Evolutionary conservation across 2,113 vertebrate species (phyloP), one percentile per base, ranked within the genome.

Genomic region (Neodontobutis hainanensis): DNA sequence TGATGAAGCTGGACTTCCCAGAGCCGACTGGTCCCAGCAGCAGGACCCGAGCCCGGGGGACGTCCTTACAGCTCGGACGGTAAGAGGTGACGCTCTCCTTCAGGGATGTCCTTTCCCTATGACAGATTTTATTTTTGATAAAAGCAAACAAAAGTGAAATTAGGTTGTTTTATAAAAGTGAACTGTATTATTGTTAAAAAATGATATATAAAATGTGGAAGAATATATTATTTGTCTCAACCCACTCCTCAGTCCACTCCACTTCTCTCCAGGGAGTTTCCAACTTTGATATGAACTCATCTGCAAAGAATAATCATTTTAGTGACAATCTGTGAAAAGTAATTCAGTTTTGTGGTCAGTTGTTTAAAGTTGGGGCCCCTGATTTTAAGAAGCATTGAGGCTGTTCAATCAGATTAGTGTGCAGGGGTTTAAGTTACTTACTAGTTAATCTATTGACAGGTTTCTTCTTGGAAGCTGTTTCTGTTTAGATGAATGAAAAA

Each of bases 1-100:
- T 93, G 81, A 93, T 78, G 78, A 93, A 93, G 68, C 92, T 93
- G 61, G 92, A 93, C 78, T 93, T 93, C 15, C 92, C 92, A 9
- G 90, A 89, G 44, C 80, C 61, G 7, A 91, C 68, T 0, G 91
- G 92, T 8, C 92, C 92, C 35, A 93, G 49, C 32, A 93, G 83
- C 61, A 93, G 85, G 70, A 93, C 77, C 35, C 80, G 86, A 60
- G 91, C 84, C 16, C 69, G 52, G 10, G 80, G 56, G 59, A 65
- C 80, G 4, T 61, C 75, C 34, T 43, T 14, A 11, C 44, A 65
- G 34, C 59, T 66, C 0, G 87, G 89, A 32, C 42, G 84, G 84
- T 88, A 90, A 11, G 85, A 86, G 73, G 75, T 46, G 45, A 92
- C 14, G 0, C 4, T 75, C 63, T 85, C 38, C 80, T 87, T 77